Evolutionary conservation across 2,888 invertebrate species (phyloP).

Genomic region (Polylopha cassiicola): DNA sequence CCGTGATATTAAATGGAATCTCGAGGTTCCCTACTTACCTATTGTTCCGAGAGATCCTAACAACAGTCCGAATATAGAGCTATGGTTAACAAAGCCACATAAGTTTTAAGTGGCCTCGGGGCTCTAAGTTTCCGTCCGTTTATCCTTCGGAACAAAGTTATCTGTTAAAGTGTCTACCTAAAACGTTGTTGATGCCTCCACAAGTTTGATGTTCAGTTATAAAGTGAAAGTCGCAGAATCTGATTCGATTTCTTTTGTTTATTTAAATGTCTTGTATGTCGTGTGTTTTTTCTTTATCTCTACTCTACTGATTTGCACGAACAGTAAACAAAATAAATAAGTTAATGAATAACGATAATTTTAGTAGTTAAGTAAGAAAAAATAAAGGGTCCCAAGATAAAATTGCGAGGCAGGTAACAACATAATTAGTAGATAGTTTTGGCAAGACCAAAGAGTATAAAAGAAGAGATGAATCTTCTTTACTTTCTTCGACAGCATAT

Average conservation of each 20-base stretch:
- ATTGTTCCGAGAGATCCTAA: slow-evolving; percentile 47
- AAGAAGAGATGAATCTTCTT: too few relatives aligned
- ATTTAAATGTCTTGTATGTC: slow-evolving; percentile 8
- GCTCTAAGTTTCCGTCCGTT: slow-evolving; percentile 64
- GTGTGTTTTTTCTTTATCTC: too few relatives aligned
- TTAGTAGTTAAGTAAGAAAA: too few relatives aligned
- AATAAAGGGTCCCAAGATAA: too few relatives aligned
- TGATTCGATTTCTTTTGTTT: slow-evolving; percentile 5
- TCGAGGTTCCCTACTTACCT: slow-evolving; percentile 32
- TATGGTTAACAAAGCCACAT: slow-evolving; percentile 70
- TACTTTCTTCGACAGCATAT: too few relatives aligned
- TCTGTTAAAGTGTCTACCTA: slow-evolving; percentile 60
- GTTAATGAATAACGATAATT: too few relatives aligned
- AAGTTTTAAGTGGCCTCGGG: slow-evolving; percentile 73
- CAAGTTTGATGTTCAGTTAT: slow-evolving; percentile 41
- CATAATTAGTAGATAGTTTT: too few relatives aligned
- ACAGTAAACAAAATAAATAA: too few relatives aligned
- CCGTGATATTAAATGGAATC: slow-evolving; percentile 4
- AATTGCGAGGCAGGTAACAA: too few relatives aligned
- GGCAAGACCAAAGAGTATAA: too few relatives aligned
- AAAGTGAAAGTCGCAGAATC: slow-evolving; percentile 26
- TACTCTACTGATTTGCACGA: too few relatives aligned
- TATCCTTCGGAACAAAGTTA: slow-evolving; percentile 68
- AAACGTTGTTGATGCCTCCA: slow-evolving; percentile 53
- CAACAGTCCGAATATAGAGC: slow-evolving; percentile 51